Evolutionary conservation across 2,113 vertebrate species (phyloP).

Genomic region (Rhodinocichla rosea): DNA sequence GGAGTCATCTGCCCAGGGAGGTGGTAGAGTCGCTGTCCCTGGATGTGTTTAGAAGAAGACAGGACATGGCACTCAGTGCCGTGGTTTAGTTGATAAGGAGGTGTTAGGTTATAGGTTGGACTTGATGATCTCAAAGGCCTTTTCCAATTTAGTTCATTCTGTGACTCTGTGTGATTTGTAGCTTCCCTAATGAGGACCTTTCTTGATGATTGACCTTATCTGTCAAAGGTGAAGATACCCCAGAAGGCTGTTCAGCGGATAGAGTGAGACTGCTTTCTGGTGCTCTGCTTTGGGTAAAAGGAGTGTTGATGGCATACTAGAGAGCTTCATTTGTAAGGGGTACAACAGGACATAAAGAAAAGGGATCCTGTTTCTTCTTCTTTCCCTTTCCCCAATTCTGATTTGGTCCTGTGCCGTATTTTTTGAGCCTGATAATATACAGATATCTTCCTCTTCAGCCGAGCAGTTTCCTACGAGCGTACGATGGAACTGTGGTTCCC

Average conservation of each 20-base stretch:
- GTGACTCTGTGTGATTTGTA: not conserved
- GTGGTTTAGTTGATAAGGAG: not conserved
- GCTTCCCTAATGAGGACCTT: not conserved
- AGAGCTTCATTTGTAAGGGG: not conserved
- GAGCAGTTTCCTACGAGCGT: not conserved
- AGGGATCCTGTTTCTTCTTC: not conserved
- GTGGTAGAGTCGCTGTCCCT: not conserved
- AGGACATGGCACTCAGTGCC: not conserved
- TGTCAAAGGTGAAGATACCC: not conserved
- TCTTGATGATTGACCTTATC: not conserved
- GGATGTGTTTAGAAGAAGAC: too few relatives aligned
- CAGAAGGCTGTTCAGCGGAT: not conserved
- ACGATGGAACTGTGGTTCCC: not conserved
- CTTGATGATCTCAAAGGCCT: not conserved
- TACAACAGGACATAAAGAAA: not conserved
- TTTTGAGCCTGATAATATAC: not conserved
- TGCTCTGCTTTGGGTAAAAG: not conserved
- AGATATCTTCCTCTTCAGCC: not conserved
- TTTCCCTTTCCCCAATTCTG: not conserved
- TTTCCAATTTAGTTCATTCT: not conserved
- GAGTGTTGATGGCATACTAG: not conserved
- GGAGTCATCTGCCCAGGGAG: not conserved
- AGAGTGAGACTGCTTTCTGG: not conserved
- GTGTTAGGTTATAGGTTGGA: not conserved
- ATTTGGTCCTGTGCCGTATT: not conserved